These are phyloP conservation scores for Netelia inedita DNA, from an alignment of 2,888 invertebrate species.

Conservation along the genomic window DNA sequence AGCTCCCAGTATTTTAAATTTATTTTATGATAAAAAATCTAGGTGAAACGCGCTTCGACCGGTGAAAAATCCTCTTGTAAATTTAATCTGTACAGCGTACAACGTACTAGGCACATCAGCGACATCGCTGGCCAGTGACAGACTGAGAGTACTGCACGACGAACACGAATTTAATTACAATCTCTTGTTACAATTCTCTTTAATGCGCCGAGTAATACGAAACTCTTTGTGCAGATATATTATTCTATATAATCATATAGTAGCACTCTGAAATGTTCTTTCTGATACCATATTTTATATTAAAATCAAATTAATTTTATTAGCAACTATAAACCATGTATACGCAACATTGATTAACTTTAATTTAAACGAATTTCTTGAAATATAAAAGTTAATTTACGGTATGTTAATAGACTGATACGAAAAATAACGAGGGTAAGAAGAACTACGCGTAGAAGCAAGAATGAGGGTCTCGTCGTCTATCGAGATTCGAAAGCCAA, in stretches of 20 bases:
- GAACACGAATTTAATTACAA: conserved; percentile 47
- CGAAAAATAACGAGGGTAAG: conserved; percentile 26
- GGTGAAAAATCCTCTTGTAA: conserved; percentile 7
- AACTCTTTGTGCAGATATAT: not conserved
- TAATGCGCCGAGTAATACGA: conserved; percentile 18
- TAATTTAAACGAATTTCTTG: not conserved
- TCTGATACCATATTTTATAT: not conserved
- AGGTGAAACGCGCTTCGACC: not conserved
- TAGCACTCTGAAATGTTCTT: conserved; percentile 8
- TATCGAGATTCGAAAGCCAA: conserved; percentile 58
- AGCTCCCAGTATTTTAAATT: not conserved
- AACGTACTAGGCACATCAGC: not conserved
- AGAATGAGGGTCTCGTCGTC: conserved; percentile 35
- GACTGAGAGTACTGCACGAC: conserved; percentile 29
- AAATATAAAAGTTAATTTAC: not conserved
- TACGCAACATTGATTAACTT: not conserved
- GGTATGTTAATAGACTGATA: not conserved
- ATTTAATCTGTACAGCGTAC: not conserved
- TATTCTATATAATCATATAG: not conserved
- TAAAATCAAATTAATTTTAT: not conserved
- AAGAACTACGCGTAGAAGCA: not conserved
- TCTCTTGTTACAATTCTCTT: conserved; percentile 33
- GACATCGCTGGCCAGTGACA: not conserved
- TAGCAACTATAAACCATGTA: not conserved
- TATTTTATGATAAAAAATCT: conserved; percentile 25